Conservation (phyloP, 2,888 invertebrate genomes). For the Metallyticus violacea region DNA sequence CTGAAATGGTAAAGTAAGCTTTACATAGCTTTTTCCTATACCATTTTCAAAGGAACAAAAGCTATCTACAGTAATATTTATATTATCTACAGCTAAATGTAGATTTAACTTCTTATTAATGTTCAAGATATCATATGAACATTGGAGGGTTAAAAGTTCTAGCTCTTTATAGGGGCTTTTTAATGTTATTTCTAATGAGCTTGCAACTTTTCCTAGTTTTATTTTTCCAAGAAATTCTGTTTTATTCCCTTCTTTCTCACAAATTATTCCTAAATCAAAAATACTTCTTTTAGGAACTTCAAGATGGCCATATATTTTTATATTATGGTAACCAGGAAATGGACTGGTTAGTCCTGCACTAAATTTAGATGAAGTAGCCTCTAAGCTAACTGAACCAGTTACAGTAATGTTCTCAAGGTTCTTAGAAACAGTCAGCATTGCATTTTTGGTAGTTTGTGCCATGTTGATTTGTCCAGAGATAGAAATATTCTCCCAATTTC, state of each 20-base stretch:
- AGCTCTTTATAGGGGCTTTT: background rate
- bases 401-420: background rate
- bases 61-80: background rate
- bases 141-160: background rate
- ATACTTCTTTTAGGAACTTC: background rate
- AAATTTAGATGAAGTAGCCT: background rate
- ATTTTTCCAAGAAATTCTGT: constrained; percentile 12
- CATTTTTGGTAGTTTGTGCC: constrained; percentile 30
- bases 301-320: background rate
- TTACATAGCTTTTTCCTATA: constrained; percentile 14
- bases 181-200: background rate
- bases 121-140: background rate
- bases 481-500: constrained; percentile 30
- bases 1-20: constrained; percentile 25
- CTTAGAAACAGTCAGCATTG: background rate
- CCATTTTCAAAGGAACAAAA: background rate
- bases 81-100: background rate
- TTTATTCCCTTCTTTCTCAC: background rate
- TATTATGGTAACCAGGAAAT: background rate
- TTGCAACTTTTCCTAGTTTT: background rate
- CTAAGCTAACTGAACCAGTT: background rate
- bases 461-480: constrained; percentile 35
- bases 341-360: constrained; percentile 5
- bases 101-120: background rate
- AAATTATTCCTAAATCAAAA: background rate